Base-by-base conservation (phyloP, 2,113 vertebrate genomes). In the Cochlearius cochlearius region DNA sequence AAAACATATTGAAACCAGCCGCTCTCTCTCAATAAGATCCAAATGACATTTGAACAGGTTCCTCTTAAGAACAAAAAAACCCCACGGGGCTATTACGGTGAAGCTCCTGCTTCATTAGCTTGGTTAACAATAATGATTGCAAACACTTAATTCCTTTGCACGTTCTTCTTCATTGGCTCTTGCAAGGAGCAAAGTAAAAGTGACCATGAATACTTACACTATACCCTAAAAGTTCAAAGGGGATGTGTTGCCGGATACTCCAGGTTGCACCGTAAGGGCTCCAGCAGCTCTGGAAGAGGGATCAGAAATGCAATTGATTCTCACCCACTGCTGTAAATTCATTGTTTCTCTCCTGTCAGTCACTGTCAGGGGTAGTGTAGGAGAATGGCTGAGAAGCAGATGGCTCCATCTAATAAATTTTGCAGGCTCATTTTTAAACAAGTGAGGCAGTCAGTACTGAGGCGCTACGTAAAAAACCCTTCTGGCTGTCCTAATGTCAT, bases 351-450 rank as follows among this genome's bases (percentile, higher is more conserved):
- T 92, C 83, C 89, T 91, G 88, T 94, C 96, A 94, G 52, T 96
- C 95, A 95, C 88, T 93, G 92, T 94, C 96, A 94, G 72, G n/a
- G 52, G 56, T 84, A 86, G 86, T 92, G 94, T 94, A 96, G 94
- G 91, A 96, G 95, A 97, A 93, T 45, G 68, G 68, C 94, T 93
- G 92, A 94, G 94, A 97, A 96, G 91, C 96, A 97, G 94, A 96
- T 96, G 95, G 96, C 86, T 96, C 78, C 91, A 95, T 89, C 92
- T 94, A 97, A 95, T 94, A 94, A 81, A 95, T 95, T 92, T 94
- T 96, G 86, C 94, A 97, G 88, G 86, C 94, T 96, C 83, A 45
- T 96, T 93, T 96, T 94, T 90, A 94, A 94, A 85, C 76, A 86
- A 97, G 90, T 5, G 36, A 96, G 60, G 92, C 91, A 95, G 82